Evolutionary conservation across 2,797 vertebrate genomes (phyloP).

Genomic region (Neosalanx taihuensis): DNA sequence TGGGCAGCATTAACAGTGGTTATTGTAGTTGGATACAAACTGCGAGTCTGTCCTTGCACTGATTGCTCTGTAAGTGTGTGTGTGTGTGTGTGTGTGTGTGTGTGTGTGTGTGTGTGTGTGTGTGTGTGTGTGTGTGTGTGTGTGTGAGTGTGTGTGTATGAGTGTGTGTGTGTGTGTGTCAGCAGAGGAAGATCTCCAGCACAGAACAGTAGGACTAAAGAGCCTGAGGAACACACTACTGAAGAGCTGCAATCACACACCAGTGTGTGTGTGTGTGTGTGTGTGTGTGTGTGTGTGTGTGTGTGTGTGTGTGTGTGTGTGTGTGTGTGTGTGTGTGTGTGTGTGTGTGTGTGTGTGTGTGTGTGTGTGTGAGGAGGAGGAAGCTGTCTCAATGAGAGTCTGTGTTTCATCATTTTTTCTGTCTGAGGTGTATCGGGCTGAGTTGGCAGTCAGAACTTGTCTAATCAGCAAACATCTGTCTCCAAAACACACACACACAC

Average conservation of each 20-base stretch:
- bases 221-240: constrained; percentile 31
- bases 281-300: constrained; percentile 10
- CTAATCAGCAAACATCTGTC: constrained; percentile 80
- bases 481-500: constrained; percentile 40
- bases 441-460: constrained; percentile 65
- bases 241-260: constrained; percentile 43
- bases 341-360: constrained; percentile 28
- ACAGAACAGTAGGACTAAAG: constrained; percentile 26
- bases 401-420: constrained; percentile 55
- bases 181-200: constrained; percentile 18
- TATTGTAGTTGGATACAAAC: too few relatives aligned
- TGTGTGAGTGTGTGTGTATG: constrained; percentile 33
- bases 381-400: constrained; percentile 51
- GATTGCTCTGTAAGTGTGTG: too few relatives aligned
- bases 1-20: too few relatives aligned
- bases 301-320: constrained; percentile 17
- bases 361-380: constrained; percentile 16
- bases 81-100: too few relatives aligned
- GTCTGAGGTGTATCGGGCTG: constrained; percentile 59
- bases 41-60: too few relatives aligned
- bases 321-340: constrained; percentile 36
- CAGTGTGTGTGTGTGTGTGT: constrained; percentile 12
- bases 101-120: too few relatives aligned
- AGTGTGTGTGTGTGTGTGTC: too few relatives aligned
- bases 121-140: constrained; percentile 27